These are phyloP conservation scores for Acipenser ruthenus DNA, from an alignment of 2,797 vertebrate genomes.

Conservation along the genomic window DNA sequence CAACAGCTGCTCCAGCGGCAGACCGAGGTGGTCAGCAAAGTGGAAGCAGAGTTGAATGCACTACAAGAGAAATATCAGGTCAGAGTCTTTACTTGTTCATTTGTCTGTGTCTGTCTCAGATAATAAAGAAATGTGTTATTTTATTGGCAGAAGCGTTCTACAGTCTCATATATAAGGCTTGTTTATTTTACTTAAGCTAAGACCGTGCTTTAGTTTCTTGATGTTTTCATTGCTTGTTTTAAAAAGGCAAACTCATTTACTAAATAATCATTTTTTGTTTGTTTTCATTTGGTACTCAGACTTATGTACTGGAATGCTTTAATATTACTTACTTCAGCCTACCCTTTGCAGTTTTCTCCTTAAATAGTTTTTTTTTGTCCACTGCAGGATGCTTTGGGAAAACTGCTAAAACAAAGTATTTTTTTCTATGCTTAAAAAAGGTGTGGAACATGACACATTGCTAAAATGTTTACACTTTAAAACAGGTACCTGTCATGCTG, in stretches of 20 bases:
- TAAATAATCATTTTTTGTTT: not conserved
- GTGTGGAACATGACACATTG: no score
- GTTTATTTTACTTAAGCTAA: conserved; percentile 12
- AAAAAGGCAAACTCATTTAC: not conserved
- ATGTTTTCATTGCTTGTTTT: conserved; percentile 12
- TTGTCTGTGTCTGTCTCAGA: conserved; percentile 12
- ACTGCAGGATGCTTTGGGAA: no score
- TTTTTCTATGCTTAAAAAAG: no score
- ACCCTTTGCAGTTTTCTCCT: no score
- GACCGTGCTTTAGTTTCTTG: conserved; percentile 9
- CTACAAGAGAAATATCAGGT: conserved; percentile 61
- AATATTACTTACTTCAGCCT: no score
- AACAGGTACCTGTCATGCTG: no score
- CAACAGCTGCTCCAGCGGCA: conserved; percentile 71
- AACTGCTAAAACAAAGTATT: no score
- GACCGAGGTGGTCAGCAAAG: conserved; percentile 57
- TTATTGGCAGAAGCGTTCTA: conserved; percentile 16
- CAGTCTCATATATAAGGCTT: conserved; percentile 11
- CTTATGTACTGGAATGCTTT: no score
- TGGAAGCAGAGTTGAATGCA: conserved; percentile 62
- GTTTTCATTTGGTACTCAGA: not conserved
- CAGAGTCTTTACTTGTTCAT: conserved; percentile 19
- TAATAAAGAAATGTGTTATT: conserved; percentile 14
- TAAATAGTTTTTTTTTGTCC: no score
- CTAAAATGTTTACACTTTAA: no score